These are phyloP conservation scores for Philopedon plagiatum DNA, from an alignment of 2,888 invertebrate genomes.

Conservation along the genomic window DNA sequence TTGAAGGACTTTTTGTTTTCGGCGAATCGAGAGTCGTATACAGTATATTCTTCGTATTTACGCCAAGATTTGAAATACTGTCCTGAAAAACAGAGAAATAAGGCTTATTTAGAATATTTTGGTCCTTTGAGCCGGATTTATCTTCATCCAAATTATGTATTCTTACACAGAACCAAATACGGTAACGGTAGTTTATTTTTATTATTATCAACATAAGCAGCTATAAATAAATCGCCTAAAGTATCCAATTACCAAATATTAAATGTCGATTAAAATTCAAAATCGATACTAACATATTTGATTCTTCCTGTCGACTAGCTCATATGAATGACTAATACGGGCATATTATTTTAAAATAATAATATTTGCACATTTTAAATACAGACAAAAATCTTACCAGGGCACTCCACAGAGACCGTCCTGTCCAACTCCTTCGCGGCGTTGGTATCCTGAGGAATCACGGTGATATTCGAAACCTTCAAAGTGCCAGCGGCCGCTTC, in stretches of 20 bases:
- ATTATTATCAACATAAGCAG: background rate
- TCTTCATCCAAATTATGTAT: no score
- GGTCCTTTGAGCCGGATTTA: no score
- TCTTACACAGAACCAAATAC: background rate
- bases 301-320: background rate
- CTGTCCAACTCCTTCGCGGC: slow-evolving; percentile 66
- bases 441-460: slow-evolving; percentile 70
- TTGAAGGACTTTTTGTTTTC: slow-evolving; percentile 56
- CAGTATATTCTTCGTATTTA: slow-evolving; percentile 63
- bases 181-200: no score
- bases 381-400: slow-evolving; percentile 58
- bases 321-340: background rate
- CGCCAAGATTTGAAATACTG: slow-evolving; percentile 63
- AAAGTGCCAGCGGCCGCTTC: slow-evolving; percentile 70
- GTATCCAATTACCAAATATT: background rate
- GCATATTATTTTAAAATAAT: background rate
- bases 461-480: slow-evolving; percentile 68
- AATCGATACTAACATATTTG: background rate
- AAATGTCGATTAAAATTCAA: slow-evolving; percentile 2
- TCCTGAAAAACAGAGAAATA: slow-evolving; percentile 58
- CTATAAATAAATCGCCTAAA: background rate
- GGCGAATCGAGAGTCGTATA: slow-evolving; percentile 60
- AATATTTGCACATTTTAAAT: background rate
- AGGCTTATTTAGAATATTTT: no score
- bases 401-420: slow-evolving; percentile 66